Percentiles rank a stretch among this genome's conserved stretches.
Evolutionary conservation across 2,113 vertebrate genomes (phyloP).

Genomic region (Dromiciops gliroides): DNA sequence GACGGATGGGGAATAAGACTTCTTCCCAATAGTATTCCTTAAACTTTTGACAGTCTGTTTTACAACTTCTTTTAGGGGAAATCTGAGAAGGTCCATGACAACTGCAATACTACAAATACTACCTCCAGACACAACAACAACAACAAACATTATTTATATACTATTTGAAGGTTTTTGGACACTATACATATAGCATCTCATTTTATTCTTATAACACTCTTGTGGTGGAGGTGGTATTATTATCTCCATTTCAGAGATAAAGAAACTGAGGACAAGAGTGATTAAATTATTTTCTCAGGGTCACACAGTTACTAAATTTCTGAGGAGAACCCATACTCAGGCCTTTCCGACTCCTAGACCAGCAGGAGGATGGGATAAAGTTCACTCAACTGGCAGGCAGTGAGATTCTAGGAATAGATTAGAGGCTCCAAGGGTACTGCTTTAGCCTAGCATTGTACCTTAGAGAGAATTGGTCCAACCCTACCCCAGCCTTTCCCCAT

Average conservation of each 20-base stretch:
- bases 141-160: neutral
- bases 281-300: neutral
- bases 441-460: slow-evolving; percentile 7
- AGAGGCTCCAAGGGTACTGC: neutral
- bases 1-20: neutral
- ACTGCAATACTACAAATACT: neutral
- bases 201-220: neutral
- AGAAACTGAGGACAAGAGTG: neutral
- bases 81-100: neutral
- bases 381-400: neutral
- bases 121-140: neutral
- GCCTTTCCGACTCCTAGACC: neutral
- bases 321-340: neutral
- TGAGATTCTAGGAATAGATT: neutral
- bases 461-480: neutral
- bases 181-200: neutral
- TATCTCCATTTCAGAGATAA: neutral
- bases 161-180: neutral
- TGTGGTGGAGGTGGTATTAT: neutral
- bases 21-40: neutral
- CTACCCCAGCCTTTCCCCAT: neutral
- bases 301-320: neutral
- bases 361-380: neutral
- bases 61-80: neutral
- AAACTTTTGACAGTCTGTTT: neutral